A percentile compares a stretch with the other conserved stretches of the same genome.
phyloP scores from a whole-genome alignment of 2,888 invertebrate species.

The Cheilosia impressa region DNA sequence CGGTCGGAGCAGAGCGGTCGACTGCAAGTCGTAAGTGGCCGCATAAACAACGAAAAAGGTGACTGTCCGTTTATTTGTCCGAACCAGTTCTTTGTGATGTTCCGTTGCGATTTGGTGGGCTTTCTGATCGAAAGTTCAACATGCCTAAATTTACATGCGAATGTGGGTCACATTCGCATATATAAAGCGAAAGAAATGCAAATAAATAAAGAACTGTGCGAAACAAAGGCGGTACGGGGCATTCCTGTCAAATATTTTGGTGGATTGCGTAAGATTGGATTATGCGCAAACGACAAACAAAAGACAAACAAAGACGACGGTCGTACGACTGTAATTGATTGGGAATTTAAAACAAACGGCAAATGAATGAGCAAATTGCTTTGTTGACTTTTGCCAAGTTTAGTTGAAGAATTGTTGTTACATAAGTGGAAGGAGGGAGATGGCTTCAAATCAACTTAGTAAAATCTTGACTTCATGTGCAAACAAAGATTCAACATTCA shows the following conservation, averaged over 20 bases:
- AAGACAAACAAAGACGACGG: constrained; percentile 2
- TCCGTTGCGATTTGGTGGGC: constrained; percentile 15
- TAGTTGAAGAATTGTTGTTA: constrained; percentile 1
- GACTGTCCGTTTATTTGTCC: constrained; percentile 23
- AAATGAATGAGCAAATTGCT: constrained; percentile 15
- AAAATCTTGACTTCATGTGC: too few relatives aligned
- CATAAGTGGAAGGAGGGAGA: constrained; percentile 1
- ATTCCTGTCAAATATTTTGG: constrained; percentile 15
- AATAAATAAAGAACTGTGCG: background rate
- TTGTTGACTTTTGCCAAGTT: constrained; percentile 3
- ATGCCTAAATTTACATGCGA: constrained; percentile 42
- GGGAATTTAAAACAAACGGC: constrained; percentile 22
- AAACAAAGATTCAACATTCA: too few relatives aligned
- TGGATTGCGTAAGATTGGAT: constrained; percentile 18
- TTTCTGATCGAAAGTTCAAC: constrained; percentile 14
- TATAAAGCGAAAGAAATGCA: background rate
- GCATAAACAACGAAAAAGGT: background rate
- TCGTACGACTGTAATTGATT: constrained; percentile 19
- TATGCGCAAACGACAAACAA: background rate
- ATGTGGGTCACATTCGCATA: constrained; percentile 48
- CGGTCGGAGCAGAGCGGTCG: background rate
- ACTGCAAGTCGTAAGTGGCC: background rate
- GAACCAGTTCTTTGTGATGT: constrained; percentile 33
- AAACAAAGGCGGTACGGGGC: background rate
- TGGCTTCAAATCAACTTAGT: too few relatives aligned